These are phyloP conservation scores for Aphaenogaster ashmeadi DNA, from an alignment of 1,140 invertebrate species.

Conservation along the genomic window DNA sequence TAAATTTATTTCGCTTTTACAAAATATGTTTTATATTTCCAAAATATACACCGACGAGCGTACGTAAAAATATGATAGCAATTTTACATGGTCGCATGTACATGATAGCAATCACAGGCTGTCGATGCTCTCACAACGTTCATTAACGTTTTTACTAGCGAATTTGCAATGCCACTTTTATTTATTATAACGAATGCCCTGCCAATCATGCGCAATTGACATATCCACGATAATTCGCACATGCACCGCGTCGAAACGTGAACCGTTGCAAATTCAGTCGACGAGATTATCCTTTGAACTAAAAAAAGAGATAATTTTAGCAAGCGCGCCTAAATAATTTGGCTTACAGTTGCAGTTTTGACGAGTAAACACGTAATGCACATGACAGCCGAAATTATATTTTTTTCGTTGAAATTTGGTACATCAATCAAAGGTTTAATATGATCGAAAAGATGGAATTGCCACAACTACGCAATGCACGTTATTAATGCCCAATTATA, in stretches of 20 bases:
- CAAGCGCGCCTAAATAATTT: slow-evolving; percentile 36
- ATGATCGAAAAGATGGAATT: not conserved
- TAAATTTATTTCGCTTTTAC: slow-evolving; percentile 53
- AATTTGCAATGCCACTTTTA: slow-evolving; percentile 13
- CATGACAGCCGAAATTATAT: not conserved
- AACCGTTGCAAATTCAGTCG: slow-evolving; percentile 7
- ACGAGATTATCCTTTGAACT: slow-evolving; percentile 32
- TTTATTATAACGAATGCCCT: slow-evolving; percentile 30
- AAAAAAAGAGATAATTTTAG: slow-evolving; percentile 31
- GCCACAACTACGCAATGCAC: not conserved
- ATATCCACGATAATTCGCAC: slow-evolving; percentile 27
- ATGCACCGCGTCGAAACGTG: not conserved
- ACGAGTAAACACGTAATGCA: not conserved
- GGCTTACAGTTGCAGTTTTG: not conserved
- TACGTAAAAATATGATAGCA: slow-evolving; percentile 47
- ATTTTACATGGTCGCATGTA: slow-evolving; percentile 33
- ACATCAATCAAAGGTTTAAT: not conserved
- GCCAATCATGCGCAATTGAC: slow-evolving; percentile 22
- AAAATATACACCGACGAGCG: not conserved
- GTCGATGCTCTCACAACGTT: slow-evolving; percentile 43
- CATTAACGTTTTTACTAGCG: slow-evolving; percentile 56
- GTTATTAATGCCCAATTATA: not conserved
- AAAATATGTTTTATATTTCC: slow-evolving; percentile 44
- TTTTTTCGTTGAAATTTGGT: slow-evolving; percentile 7
- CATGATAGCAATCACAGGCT: slow-evolving; percentile 32